These are phyloP conservation scores for Drymonia ruficornis DNA, from an alignment of 2,888 invertebrate genomes.

Conservation along the genomic window DNA sequence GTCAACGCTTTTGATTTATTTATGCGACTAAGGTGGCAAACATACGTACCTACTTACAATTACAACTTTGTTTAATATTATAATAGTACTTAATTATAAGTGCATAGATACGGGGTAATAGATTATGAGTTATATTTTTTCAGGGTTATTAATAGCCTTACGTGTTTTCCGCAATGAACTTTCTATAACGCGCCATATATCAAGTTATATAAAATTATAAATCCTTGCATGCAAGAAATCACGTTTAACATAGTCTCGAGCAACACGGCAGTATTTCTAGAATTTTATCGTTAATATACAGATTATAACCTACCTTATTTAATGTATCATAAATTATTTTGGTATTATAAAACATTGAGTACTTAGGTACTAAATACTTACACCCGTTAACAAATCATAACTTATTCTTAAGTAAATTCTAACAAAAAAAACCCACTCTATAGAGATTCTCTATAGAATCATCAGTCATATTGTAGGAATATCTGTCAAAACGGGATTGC, in stretches of 20 bases:
- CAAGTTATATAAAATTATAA: background rate
- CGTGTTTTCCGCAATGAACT: conserved; percentile 11
- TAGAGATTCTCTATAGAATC: too few relatives aligned
- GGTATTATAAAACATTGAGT: background rate
- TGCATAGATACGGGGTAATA: too few relatives aligned
- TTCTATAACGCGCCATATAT: background rate
- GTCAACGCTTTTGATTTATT: background rate
- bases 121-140: background rate
- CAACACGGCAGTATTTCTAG: conserved; percentile 1
- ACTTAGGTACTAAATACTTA: too few relatives aligned
- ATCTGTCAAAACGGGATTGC: too few relatives aligned
- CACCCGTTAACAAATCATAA: too few relatives aligned
- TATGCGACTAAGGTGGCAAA: too few relatives aligned
- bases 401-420: too few relatives aligned
- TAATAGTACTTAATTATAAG: too few relatives aligned
- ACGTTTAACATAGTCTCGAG: conserved; percentile 7
- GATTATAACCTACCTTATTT: background rate
- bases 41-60: too few relatives aligned
- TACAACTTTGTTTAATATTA: too few relatives aligned
- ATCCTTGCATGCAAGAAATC: background rate
- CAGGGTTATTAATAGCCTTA: background rate
- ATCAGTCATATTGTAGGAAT: too few relatives aligned
- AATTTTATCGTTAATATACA: background rate
- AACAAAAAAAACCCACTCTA: too few relatives aligned
- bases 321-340: background rate